phyloP scores from a whole-genome alignment of 2,888 invertebrate genomes.

The Escarpia spicata region DNA sequence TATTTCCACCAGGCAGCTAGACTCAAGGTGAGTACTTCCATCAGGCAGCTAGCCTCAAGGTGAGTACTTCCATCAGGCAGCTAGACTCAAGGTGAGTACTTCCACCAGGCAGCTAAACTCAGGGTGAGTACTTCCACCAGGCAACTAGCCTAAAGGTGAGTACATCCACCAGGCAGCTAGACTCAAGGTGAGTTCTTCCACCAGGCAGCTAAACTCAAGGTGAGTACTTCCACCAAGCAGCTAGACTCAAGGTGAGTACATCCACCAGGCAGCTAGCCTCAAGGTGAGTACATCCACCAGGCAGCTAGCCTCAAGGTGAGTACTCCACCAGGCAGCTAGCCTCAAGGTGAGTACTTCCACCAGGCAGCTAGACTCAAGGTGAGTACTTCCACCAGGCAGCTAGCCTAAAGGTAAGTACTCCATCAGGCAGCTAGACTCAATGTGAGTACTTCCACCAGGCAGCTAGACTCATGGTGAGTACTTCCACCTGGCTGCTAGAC shows the following conservation, averaged over 20 bases:
- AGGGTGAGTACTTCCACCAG: background rate
- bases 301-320: background rate
- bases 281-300: background rate
- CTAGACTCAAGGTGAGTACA: conserved; percentile 65
- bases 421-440: background rate
- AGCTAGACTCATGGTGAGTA: background rate
- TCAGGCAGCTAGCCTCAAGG: background rate
- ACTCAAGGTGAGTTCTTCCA: background rate
- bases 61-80: background rate
- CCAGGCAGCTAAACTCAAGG: background rate
- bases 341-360: conserved; percentile 72
- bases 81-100: conserved; percentile 1
- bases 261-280: background rate
- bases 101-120: background rate
- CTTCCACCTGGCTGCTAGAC: background rate
- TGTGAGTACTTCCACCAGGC: background rate
- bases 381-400: background rate
- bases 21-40: conserved; percentile 8
- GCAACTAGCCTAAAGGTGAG: background rate
- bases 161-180: background rate
- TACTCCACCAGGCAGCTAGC: background rate
- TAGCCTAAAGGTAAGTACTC: background rate
- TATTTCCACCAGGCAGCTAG: background rate
- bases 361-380: conserved; percentile 74
- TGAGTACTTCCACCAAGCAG: conserved; percentile 80